These are phyloP conservation scores for Amblyjoppa fuscipennis DNA, from an alignment of 2,888 invertebrate species.

Conservation along the genomic window DNA sequence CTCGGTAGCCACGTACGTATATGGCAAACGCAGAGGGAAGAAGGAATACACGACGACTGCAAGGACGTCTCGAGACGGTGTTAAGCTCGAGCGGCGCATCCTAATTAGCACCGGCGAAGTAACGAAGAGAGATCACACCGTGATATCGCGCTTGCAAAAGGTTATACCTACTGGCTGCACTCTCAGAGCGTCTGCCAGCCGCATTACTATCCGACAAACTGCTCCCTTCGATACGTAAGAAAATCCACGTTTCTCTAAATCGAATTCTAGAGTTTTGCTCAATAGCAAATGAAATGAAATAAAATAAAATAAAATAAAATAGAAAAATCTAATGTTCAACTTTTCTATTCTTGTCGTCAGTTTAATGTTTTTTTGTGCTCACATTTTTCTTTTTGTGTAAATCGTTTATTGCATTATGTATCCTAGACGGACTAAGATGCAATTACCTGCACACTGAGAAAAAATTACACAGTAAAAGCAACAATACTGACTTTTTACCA, in stretches of 20 bases:
- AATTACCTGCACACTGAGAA: too few species aligned
- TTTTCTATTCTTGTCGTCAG: background rate
- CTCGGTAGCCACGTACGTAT: conserved; percentile 58
- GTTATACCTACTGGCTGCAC: conserved; percentile 16
- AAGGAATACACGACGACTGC: conserved; percentile 61
- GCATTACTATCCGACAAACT: conserved; percentile 6
- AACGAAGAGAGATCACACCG: conserved; percentile 72
- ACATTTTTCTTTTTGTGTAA: background rate
- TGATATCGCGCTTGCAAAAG: conserved; percentile 61
- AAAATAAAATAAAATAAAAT: background rate
- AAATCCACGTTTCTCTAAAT: background rate
- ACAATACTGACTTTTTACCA: too few species aligned
- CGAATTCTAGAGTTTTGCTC: background rate
- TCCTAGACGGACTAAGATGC: too few species aligned
- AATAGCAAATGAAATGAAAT: background rate
- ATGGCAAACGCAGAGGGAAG: conserved; percentile 63
- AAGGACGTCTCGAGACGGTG: conserved; percentile 64
- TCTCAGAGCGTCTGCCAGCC: background rate
- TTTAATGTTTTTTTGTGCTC: background rate
- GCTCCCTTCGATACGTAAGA: conserved; percentile 2
- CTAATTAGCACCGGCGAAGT: conserved; percentile 71
- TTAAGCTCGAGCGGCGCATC: conserved; percentile 71
- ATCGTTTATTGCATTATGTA: too few species aligned
- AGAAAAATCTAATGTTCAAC: background rate
- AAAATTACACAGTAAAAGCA: too few species aligned